Evolutionary conservation across 2,797 vertebrate species (phyloP), one percentile per base, ranked within the genome.

Genomic region (Spinibarbus caldwelli): DNA sequence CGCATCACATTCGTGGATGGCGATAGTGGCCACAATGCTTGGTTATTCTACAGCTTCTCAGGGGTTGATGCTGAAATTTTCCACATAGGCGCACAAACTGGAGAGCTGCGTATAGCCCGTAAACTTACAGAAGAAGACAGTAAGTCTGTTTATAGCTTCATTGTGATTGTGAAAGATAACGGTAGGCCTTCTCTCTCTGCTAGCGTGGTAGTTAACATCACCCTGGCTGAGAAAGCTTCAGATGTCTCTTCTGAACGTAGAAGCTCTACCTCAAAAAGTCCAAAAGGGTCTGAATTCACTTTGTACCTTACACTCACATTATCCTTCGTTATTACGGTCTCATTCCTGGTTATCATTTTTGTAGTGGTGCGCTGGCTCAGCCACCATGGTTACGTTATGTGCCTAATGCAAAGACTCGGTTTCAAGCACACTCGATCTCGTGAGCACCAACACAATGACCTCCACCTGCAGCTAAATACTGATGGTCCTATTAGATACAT

Each of bases 11-110:
- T 95, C 0, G 92, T 96, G 85, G 96, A 96, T 67, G 94, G 92
- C 0, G 96, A 97, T 9, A 93, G 96, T 0, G 96, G 96, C 41
- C 93, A 96, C 89, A 97, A 97, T 0, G 96, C 96, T 2, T 96
- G 96, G 95, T 94, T 97, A 12, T 95, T 95, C 0, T 97, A 96
- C 62, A 94, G 89, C 0, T 87, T 96, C 59, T 78, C 95, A 79
- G 95, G 94, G 88, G 93, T 92, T 0, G 93, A 96, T 76, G 91
- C 94, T 0, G 93, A 91, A 38, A 89, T 95, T 80, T 97, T 97
- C 89, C 93, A 92, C 0, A 91, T 97, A 70, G 95, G 95, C 0
- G 79, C 92, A 59, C 91, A 95, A 86, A 96, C 94, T 0, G 96
- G 96, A 15, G 96, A 97, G 89, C 92, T 97, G 73, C 90, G 95